Percentiles rank a stretch among this genome's conserved stretches.
These are phyloP conservation scores for Frieseomelitta varia DNA, from an alignment of 1,140 invertebrate species.

Conservation along the genomic window DNA sequence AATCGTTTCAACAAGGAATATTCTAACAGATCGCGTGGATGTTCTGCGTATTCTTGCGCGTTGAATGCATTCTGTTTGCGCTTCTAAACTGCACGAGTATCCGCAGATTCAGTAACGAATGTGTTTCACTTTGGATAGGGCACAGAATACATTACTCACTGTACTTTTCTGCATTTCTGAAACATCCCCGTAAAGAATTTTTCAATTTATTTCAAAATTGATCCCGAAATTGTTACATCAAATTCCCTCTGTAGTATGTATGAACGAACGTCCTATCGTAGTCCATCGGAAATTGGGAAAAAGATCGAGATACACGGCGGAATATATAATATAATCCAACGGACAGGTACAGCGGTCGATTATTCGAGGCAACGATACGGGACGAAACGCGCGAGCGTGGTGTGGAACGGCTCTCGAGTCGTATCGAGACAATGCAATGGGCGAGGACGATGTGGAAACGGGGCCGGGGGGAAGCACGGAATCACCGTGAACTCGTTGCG, in stretches of 20 bases:
- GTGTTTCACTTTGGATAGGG: background rate
- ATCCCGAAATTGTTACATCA: too few relatives aligned
- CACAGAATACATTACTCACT: too few relatives aligned
- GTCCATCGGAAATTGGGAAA: background rate
- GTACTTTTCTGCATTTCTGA: too few relatives aligned
- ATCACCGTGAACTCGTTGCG: conserved; percentile 29
- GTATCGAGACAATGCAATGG: background rate
- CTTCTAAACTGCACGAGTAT: background rate
- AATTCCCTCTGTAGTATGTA: too few relatives aligned
- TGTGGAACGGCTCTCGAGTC: background rate
- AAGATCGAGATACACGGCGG: fast-evolving
- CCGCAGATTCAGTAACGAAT: background rate
- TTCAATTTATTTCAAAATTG: background rate
- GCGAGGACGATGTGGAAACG: background rate
- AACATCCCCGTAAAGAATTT: too few relatives aligned
- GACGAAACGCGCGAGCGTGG: background rate
- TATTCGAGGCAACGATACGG: background rate
- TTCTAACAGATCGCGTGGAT: background rate
- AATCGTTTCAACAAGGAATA: background rate
- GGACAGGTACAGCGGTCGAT: too few relatives aligned
- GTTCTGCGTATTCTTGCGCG: background rate
- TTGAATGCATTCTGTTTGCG: background rate
- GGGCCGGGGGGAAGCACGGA: background rate
- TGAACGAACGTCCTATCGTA: too few relatives aligned
- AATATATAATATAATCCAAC: too few relatives aligned